Evolutionary conservation across 1,140 invertebrate species (phyloP).

Genomic region (Drosophila sucinea): DNA sequence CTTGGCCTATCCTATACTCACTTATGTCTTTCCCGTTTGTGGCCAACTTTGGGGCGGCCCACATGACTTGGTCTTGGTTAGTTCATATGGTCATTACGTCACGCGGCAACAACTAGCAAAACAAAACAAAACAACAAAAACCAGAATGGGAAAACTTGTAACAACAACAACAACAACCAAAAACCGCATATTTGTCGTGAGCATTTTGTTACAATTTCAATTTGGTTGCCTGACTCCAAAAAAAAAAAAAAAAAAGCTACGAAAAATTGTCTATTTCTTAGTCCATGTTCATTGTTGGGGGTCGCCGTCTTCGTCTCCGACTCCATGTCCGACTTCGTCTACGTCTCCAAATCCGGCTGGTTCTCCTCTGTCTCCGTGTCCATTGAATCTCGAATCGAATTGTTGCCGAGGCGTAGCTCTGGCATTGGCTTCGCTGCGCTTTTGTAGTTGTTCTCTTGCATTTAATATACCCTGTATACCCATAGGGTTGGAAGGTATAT

Average conservation of each 20-base stretch:
- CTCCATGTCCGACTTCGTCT: neutral
- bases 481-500: neutral
- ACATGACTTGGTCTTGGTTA: slow-evolving; percentile 18
- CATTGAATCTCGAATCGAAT: slow-evolving; percentile 8
- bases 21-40: slow-evolving; percentile 14
- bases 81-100: slow-evolving; percentile 21
- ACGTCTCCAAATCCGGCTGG: neutral
- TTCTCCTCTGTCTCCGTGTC: neutral
- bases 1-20: slow-evolving; percentile 2
- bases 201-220: slow-evolving; percentile 24
- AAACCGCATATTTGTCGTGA: slow-evolving; percentile 23
- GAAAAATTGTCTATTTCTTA: slow-evolving; percentile 12
- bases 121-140: slow-evolving; percentile 10
- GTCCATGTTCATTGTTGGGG: slow-evolving; percentile 16
- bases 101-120: neutral
- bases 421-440: slow-evolving; percentile 20
- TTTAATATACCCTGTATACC: neutral
- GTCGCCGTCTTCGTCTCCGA: slow-evolving; percentile 1
- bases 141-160: slow-evolving; percentile 14
- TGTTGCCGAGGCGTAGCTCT: slow-evolving; percentile 14
- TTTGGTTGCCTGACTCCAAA: slow-evolving; percentile 9
- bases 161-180: slow-evolving; percentile 9
- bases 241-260: neutral
- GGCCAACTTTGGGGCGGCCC: slow-evolving; percentile 10
- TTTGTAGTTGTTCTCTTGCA: slow-evolving; percentile 5